A percentile compares a stretch with the other conserved stretches of the same genome.
Conservation (phyloP, 2,888 invertebrate genomes). For the Pocota personata region DNA sequence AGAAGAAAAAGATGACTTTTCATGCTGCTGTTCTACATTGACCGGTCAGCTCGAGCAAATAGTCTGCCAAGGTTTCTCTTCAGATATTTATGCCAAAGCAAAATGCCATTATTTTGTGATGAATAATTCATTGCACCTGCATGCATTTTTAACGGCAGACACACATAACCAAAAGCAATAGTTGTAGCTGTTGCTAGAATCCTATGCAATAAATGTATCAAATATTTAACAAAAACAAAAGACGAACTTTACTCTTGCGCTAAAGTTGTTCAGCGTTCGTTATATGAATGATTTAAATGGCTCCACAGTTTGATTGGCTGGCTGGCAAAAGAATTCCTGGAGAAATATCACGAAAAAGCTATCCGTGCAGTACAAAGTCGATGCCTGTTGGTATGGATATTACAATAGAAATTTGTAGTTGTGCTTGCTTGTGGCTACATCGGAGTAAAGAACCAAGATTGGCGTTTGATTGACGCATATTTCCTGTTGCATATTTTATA, state of each 20-base stretch:
- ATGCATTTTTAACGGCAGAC: conserved; percentile 68
- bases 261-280: conserved; percentile 45
- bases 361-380: not conserved
- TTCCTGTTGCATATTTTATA: conserved; percentile 81
- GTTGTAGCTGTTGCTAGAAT: conserved; percentile 42
- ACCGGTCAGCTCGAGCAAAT: conserved; percentile 53
- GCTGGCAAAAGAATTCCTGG: conserved; percentile 50
- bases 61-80: conserved; percentile 59
- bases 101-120: conserved; percentile 70
- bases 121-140: conserved; percentile 72
- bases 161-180: conserved; percentile 59
- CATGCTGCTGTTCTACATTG: conserved; percentile 7
- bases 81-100: conserved; percentile 68
- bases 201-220: conserved; percentile 69
- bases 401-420: conserved; percentile 51
- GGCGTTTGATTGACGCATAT: conserved; percentile 81
- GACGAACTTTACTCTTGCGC: conserved; percentile 67
- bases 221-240: conserved; percentile 72
- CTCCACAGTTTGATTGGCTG: conserved; percentile 57
- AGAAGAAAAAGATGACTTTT: conserved; percentile 3
- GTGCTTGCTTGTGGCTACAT: conserved; percentile 36
- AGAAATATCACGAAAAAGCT: conserved; percentile 41
- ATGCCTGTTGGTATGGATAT: not conserved
- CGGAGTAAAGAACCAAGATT: conserved; percentile 76
- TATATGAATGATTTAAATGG: conserved; percentile 68